phyloP scores from a whole-genome alignment of 2,113 vertebrate genomes.

The Centropus bengalensis region DNA sequence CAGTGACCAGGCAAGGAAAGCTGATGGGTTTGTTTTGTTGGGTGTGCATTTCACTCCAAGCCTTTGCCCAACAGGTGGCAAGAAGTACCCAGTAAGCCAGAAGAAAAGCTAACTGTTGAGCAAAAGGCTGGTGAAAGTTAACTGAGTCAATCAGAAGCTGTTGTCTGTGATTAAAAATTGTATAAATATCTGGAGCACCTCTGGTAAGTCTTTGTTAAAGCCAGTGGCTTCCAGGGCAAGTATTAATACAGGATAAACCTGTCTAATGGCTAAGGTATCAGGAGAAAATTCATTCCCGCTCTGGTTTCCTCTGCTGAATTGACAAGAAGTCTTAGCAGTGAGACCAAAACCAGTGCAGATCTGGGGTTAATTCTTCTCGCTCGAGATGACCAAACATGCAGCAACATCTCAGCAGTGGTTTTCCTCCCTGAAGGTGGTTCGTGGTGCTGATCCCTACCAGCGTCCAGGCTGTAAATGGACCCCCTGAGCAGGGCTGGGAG shows the following conservation, averaged over 20 bases:
- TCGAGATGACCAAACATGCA: neutral
- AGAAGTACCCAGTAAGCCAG: neutral
- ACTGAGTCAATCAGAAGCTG: neutral
- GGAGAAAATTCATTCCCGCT: neutral
- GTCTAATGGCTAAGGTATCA: neutral
- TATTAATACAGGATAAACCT: neutral
- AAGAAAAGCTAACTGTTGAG: neutral
- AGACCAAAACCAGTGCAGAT: neutral
- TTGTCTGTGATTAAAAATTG: neutral
- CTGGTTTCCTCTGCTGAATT: neutral
- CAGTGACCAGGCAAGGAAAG: neutral
- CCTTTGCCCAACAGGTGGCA: neutral
- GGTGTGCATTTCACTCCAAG: neutral
- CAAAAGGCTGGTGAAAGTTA: neutral
- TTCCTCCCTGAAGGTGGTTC: neutral
- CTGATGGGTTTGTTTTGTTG: neutral
- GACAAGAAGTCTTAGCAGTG: neutral
- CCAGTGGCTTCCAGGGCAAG: neutral
- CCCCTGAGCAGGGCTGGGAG: neutral
- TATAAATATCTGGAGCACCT: neutral
- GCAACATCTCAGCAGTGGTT: neutral
- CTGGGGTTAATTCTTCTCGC: neutral
- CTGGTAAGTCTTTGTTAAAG: neutral
- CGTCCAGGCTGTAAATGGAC: neutral
- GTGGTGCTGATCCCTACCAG: neutral